These are phyloP conservation scores for Dysidea cf. avara DNA, from an alignment of 37 sponge, comb jelly and placozoan genomes.

Conservation along the genomic window DNA sequence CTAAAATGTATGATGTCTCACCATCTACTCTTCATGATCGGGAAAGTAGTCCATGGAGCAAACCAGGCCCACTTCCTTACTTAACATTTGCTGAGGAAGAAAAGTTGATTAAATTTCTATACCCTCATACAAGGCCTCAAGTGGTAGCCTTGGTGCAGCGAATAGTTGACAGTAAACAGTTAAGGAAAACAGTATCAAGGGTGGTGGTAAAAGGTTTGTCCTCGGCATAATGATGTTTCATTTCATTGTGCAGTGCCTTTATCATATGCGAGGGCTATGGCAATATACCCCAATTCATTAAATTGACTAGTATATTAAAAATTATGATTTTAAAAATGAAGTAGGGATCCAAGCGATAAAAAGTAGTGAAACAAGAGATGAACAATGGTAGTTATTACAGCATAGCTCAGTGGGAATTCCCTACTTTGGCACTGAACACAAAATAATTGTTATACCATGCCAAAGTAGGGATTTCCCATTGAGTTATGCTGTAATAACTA, in stretches of 20 bases:
- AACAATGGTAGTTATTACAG: no score
- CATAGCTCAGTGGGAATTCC: no score
- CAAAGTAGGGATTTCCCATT: no score
- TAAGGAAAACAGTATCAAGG: not conserved
- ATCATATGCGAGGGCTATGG: no score
- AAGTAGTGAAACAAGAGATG: no score
- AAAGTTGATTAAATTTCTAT: not conserved
- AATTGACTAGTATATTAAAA: no score
- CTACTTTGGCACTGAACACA: no score
- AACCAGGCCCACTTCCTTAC: not conserved
- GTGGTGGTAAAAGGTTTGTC: slow-evolving; percentile 1
- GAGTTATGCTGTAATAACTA: no score
- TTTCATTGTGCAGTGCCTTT: not conserved
- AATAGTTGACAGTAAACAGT: not conserved
- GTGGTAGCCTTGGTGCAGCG: not conserved
- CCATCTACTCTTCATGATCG: slow-evolving; percentile 1
- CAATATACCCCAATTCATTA: no score
- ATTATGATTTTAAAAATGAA: no score
- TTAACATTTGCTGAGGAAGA: slow-evolving; percentile 1
- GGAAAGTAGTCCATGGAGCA: not conserved
- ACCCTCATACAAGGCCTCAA: slow-evolving; percentile 2
- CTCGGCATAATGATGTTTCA: slow-evolving; percentile 4
- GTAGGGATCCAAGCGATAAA: no score
- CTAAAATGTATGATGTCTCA: not conserved
- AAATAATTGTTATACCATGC: no score